Conservation (phyloP, 2,888 invertebrate genomes). For the Orchesella flavescens region DNA sequence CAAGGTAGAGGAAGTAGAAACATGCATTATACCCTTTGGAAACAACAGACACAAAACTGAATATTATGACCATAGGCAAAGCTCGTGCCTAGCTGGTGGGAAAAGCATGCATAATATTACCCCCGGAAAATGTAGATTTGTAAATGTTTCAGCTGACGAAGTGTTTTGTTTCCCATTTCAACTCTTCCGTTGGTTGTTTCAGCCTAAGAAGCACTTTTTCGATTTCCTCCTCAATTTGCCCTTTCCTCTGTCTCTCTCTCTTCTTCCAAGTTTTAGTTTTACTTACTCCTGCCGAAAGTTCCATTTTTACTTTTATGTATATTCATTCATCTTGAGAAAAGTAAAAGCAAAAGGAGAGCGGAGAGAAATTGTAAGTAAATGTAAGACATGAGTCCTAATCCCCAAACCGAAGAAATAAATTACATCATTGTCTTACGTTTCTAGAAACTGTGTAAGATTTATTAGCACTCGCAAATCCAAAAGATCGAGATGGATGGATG, state of each 20-base stretch:
- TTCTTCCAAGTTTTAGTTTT: slow-evolving; percentile 48
- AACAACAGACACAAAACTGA: too few relatives aligned
- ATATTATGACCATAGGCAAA: too few relatives aligned
- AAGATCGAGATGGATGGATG: slow-evolving; percentile 67
- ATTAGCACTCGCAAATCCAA: slow-evolving; percentile 63
- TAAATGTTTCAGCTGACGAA: slow-evolving; percentile 47
- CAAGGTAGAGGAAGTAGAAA: not conserved
- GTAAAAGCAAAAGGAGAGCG: slow-evolving; percentile 30
- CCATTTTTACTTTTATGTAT: slow-evolving; percentile 62
- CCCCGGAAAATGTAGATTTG: slow-evolving; percentile 45
- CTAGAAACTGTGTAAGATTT: slow-evolving; percentile 64
- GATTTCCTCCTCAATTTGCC: slow-evolving; percentile 56
- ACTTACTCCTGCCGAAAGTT: slow-evolving; percentile 34
- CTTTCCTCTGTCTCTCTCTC: slow-evolving; percentile 29
- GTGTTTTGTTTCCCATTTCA: slow-evolving; percentile 43
- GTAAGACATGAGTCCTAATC: slow-evolving; percentile 51
- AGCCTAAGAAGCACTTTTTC: slow-evolving; percentile 37
- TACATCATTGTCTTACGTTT: slow-evolving; percentile 62
- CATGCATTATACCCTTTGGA: too few relatives aligned
- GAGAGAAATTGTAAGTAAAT: slow-evolving; percentile 42
- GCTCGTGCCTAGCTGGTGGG: too few relatives aligned
- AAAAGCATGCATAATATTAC: not conserved
- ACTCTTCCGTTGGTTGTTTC: not conserved
- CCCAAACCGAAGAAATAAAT: slow-evolving; percentile 65
- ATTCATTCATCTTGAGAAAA: slow-evolving; percentile 42